Evolutionary conservation across 2,113 vertebrate genomes (phyloP), one percentile per base, ranked within the genome.

Genomic region (Brachyhypopomus gauderio): DNA sequence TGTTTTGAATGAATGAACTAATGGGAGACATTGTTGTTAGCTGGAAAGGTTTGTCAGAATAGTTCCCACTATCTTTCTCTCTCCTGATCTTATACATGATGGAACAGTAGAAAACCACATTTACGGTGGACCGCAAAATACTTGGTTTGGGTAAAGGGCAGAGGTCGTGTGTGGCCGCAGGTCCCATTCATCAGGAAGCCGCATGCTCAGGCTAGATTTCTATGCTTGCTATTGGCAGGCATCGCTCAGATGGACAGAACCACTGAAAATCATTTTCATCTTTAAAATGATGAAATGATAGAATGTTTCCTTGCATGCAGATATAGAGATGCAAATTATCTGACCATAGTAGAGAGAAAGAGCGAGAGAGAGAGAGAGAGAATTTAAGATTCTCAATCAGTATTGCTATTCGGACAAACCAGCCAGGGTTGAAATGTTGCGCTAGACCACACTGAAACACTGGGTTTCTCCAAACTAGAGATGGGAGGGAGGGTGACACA

Each of bases 391-490:
- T 20, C 14, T 66, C 25, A 69, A 81, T 60, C 78, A 67, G 72
- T 83, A 71, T 23, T 83, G 75, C 76, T 74, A 55, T 87, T 88
- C 87, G 86, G 78, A 84, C 84, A 89, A 85, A 83, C 75, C 69
- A 63, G 60, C 72, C 75, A 63, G 60, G 41, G 78, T 72, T 83
- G 78, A 85, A 78, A 38, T 76, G 76, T 77, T 80, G 84, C 72
- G 81, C 76, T 83, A 82, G 75, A 87, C 86, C 89, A 91, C 89
- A 87, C 86, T 86, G 83, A 90, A 88, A 75, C 75, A 36, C 73
- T 34, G 22, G n/a, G 72, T 48, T 73, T 34, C 67, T 78, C 16
- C 30, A 66, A 60, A 59, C 64, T 73, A 72, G 41, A 41, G 72
- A 75, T 52, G 45, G 12, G 45, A 52, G 67, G 34, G 23, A 77